Evolutionary conservation across 2,113 vertebrate genomes (phyloP).

Genomic region (Sebastes fasciatus): DNA sequence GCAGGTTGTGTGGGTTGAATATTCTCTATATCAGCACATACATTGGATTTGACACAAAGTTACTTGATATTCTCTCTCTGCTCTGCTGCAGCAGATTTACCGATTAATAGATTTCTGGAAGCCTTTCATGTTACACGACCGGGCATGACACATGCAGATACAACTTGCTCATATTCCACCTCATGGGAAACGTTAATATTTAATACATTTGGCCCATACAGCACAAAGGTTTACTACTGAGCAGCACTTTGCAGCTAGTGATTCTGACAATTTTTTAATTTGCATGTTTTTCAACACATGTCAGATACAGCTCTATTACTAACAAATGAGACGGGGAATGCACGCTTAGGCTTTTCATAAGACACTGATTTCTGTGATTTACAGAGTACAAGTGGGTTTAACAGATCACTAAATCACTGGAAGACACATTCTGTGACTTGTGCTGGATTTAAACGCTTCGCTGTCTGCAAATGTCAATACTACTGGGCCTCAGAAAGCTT

Average conservation of each 20-base stretch:
- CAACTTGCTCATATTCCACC: conserved; percentile 55
- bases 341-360: conserved; percentile 2
- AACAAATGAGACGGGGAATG: conserved; percentile 12
- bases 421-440: conserved; percentile 43
- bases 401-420: conserved; percentile 45
- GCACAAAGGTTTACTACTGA: conserved; percentile 16
- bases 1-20: conserved; percentile 20
- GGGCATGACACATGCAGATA: conserved; percentile 32
- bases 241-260: conserved; percentile 11
- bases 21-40: conserved; percentile 27
- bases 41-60: conserved; percentile 41
- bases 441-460: conserved; percentile 37
- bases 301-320: conserved; percentile 24
- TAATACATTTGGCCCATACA: conserved; percentile 32
- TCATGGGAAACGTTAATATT: conserved; percentile 62
- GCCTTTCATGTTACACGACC: conserved; percentile 51
- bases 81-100: conserved; percentile 50
- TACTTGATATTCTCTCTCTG: conserved; percentile 52
- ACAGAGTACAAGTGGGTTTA: conserved; percentile 22
- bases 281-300: conserved; percentile 29
- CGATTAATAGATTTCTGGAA: conserved; percentile 62
- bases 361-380: conserved; percentile 43
- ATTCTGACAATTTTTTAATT: conserved; percentile 25
- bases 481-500: conserved; percentile 30
- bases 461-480: conserved; percentile 52